Conservation (phyloP, 1,140 invertebrate species). For the Druon quercuslanigerum region DNA sequence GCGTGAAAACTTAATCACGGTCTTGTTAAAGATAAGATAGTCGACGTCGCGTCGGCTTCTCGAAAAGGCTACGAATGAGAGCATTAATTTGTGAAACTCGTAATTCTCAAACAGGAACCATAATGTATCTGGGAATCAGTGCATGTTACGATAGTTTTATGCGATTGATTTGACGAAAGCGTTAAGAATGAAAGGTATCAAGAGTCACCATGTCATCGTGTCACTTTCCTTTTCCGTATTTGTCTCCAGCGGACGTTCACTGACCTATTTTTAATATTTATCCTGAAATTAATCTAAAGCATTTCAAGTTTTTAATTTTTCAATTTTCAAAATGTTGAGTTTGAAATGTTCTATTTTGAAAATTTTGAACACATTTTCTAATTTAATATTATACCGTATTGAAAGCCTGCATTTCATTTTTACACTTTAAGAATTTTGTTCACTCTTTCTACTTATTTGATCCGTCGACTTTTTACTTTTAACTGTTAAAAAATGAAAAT, state of each 20-base stretch:
- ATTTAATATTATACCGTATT: no score
- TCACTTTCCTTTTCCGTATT: not conserved
- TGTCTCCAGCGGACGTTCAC: not conserved
- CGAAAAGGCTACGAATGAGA: slow-evolving; percentile 17
- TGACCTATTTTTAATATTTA: no score
- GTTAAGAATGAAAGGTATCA: not conserved
- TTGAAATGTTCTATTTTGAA: no score
- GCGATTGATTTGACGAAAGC: not conserved
- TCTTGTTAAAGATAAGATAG: slow-evolving; percentile 19
- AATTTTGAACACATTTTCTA: no score
- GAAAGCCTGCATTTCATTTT: no score
- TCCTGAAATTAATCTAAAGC: no score
- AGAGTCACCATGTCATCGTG: not conserved
- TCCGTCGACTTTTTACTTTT: no score
- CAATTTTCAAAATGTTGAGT: no score
- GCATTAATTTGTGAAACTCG: slow-evolving; percentile 7
- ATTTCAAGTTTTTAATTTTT: no score
- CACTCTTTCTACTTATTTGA: no score
- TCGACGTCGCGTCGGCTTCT: slow-evolving; percentile 15
- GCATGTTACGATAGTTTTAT: not conserved
- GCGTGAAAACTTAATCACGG: slow-evolving; percentile 29
- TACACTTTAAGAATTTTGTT: no score
- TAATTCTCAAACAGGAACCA: not conserved
- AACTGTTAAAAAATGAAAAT: no score
- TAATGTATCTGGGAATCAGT: not conserved